Evolutionary conservation across 2,797 vertebrate species (phyloP).

Genomic region (Neosilurus hyrtlii): DNA sequence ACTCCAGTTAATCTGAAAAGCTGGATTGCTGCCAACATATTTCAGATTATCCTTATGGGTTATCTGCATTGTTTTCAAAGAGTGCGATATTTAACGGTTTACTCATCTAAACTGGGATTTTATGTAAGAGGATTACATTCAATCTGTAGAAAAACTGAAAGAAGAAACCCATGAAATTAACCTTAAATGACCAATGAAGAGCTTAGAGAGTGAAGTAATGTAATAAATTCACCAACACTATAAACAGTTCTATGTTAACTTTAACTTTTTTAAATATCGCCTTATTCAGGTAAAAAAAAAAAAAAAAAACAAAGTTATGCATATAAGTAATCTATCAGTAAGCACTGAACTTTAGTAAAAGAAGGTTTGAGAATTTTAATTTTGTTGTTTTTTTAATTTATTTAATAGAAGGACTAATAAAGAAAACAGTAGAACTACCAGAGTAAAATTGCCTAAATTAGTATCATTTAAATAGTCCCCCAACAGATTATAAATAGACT

Average conservation of each 20-base stretch:
- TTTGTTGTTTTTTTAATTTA: too few relatives aligned
- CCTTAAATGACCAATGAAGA: constrained; percentile 11
- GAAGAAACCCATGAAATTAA: constrained; percentile 15
- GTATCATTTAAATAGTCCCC: not conserved
- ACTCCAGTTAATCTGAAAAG: constrained; percentile 32
- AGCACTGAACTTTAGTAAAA: not conserved
- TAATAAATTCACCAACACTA: not conserved
- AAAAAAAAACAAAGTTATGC: too few relatives aligned
- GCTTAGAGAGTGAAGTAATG: not conserved
- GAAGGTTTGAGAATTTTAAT: not conserved
- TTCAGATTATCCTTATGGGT: constrained; percentile 30
- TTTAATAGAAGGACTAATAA: not conserved
- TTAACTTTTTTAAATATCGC: not conserved
- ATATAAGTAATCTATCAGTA: not conserved
- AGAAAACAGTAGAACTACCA: not conserved
- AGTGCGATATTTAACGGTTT: constrained; percentile 33
- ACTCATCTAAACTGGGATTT: constrained; percentile 32
- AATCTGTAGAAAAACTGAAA: constrained; percentile 20
- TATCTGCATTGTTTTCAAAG: constrained; percentile 20
- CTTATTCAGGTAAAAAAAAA: too few relatives aligned
- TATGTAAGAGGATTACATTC: constrained; percentile 39
- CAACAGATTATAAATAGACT: not conserved
- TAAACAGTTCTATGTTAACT: not conserved
- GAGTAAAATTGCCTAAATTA: not conserved
- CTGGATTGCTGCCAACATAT: constrained; percentile 21